Evolutionary conservation across 2,113 vertebrate genomes (phyloP), one percentile per base, ranked within the genome.

Genomic region (Chloropsis cyanopogon): DNA sequence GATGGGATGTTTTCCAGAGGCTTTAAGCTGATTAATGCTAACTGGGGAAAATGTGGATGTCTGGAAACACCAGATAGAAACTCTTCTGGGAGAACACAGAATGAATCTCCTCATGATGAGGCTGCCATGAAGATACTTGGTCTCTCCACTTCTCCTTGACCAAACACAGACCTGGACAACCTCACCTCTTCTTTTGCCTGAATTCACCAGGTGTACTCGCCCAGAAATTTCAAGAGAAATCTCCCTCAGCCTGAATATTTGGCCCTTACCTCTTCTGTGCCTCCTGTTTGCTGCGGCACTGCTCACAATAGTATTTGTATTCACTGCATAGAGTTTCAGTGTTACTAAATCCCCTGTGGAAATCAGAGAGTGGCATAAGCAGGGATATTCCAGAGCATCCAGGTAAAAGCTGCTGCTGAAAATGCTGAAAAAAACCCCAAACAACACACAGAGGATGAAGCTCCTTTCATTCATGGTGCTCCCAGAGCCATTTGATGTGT

Each of bases 251-350:
- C 42, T 39, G 63, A 54, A 3, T 28, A 20, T 39, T 61, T 68
- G n/a, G 37, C 57, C 50, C 97, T 87, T 85, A 99, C 99, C 99
- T 98, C 97, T 99, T 99, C 97, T 99, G 99, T 77, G 98, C 99
- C 97, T 99, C 99, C 98, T 99, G 99, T 94, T 99, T 99, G 96
- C 99, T 99, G 94, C 98, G 98, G 91, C 99, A 99, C 97, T 99
- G 99, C 97, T 99, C 99, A 95, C 99, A 99, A 96, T 99, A 99
- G 97, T 99, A 99, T 95, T 99, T 99, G 88, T 98, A 99, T 96
- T 99, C 99, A 89, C 99, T 99, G 95, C 99, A 99, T 44, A 99
- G 97, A 52, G 99, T 99, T 97, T 99, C 99, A 39, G 99, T 99
- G 97, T 99, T 99, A 95, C 99, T 99, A 98, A 99, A 99, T 85